phyloP scores from a whole-genome alignment of 2,797 vertebrate genomes.

The Malurus leucopterus region DNA sequence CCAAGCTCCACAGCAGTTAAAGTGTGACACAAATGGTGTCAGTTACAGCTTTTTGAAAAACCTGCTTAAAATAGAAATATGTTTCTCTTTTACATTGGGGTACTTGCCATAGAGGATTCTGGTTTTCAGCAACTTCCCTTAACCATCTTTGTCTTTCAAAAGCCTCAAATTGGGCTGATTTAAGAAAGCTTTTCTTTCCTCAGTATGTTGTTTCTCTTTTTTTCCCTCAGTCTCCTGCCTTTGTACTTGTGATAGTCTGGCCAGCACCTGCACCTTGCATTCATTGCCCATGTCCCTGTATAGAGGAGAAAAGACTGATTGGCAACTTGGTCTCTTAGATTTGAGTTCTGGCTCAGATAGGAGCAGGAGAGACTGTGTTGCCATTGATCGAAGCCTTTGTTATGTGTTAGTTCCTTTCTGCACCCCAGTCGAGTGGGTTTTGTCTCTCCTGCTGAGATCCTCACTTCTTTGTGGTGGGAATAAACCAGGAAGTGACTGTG shows the following conservation, averaged over 20 bases:
- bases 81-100: neutral
- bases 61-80: neutral
- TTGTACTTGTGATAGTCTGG: neutral
- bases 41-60: neutral
- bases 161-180: neutral
- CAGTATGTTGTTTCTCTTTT: neutral
- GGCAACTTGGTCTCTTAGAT: neutral
- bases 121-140: neutral
- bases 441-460: neutral
- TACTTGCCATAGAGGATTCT: neutral
- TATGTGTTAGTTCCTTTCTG: neutral
- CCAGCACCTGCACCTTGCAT: neutral
- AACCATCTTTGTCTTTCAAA: neutral
- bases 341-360: neutral
- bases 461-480: neutral
- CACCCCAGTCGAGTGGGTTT: neutral
- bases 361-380: neutral
- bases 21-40: neutral
- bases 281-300: neutral
- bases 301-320: neutral
- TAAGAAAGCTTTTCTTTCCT: neutral
- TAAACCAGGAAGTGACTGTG: neutral
- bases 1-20: constrained; percentile 19
- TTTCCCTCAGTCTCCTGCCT: neutral
- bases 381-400: neutral